A percentile compares a stretch with the other conserved stretches of the same genome.
These are phyloP conservation scores for Druon quercuslanigerum DNA, from an alignment of 1,140 invertebrate species.

Conservation along the genomic window DNA sequence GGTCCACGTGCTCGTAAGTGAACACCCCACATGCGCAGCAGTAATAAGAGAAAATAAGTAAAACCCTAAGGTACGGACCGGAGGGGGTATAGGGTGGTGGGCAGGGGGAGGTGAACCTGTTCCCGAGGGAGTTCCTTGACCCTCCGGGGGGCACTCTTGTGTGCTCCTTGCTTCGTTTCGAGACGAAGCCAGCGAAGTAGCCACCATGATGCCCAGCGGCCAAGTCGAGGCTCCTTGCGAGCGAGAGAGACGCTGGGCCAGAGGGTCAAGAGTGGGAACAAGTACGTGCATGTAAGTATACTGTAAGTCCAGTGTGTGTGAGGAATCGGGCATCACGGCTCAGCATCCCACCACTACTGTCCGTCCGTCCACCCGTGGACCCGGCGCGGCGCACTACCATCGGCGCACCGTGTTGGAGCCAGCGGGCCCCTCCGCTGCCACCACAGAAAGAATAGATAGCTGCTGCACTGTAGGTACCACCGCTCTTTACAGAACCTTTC, in stretches of 20 bases:
- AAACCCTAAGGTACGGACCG: conserved; percentile 65
- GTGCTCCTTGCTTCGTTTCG: conserved; percentile 49
- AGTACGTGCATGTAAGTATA: conserved; percentile 1
- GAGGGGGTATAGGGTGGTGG: conserved; percentile 65
- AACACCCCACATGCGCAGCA: conserved; percentile 58
- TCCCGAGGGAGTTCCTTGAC: conserved; percentile 76
- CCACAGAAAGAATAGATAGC: conserved; percentile 29
- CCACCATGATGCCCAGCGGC: conserved; percentile 68
- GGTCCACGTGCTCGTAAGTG: conserved; percentile 37
- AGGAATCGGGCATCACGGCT: conserved; percentile 51
- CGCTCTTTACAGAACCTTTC: conserved; percentile 49
- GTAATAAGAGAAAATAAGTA: conserved; percentile 72
- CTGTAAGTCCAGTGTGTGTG: background rate
- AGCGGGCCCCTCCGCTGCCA: conserved; percentile 44
- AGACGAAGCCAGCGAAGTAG: conserved; percentile 64
- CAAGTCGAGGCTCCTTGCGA: conserved; percentile 54
- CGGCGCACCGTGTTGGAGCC: conserved; percentile 40
- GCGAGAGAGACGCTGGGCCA: conserved; percentile 46
- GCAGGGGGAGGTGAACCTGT: conserved; percentile 73
- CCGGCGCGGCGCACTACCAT: conserved; percentile 36
- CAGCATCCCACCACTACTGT: conserved; percentile 64
- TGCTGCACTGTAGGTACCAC: conserved; percentile 38
- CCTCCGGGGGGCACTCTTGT: conserved; percentile 59
- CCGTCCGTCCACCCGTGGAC: conserved; percentile 56
- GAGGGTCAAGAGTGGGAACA: conserved; percentile 24